phyloP scores from a whole-genome alignment of 2,113 vertebrate species.

The Camelus bactrianus region DNA sequence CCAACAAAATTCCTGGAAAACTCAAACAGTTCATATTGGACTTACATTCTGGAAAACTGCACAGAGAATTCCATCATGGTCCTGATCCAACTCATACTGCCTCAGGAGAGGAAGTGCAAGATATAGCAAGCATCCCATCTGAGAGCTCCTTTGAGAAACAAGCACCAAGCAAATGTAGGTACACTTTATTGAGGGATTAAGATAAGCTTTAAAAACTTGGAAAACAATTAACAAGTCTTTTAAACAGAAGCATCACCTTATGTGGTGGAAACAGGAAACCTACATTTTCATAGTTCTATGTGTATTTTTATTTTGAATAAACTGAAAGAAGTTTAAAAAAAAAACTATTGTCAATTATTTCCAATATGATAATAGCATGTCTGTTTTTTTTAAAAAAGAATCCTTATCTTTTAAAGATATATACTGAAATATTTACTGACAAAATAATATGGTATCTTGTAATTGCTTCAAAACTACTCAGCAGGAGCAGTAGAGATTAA shows the following conservation, averaged over 20 bases:
- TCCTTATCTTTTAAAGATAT: not conserved
- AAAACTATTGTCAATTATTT: not conserved
- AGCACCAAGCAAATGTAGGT: slow-evolving; percentile 97
- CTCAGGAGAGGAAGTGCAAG: slow-evolving; percentile 92
- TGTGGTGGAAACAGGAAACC: slow-evolving; percentile 94
- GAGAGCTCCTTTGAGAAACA: slow-evolving; percentile 99
- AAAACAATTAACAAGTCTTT: slow-evolving; percentile 88
- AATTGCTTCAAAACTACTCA: not conserved
- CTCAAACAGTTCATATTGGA: slow-evolving; percentile 98
- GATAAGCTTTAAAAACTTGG: slow-evolving; percentile 97
- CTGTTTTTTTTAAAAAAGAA: not conserved
- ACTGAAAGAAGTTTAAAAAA: slow-evolving; percentile 84
- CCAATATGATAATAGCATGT: not conserved
- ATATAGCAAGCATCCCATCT: slow-evolving; percentile 95
- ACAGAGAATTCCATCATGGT: slow-evolving; percentile 98
- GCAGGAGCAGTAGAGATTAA: not conserved
- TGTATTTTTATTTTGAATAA: slow-evolving; percentile 98
- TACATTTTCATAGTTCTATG: slow-evolving; percentile 99
- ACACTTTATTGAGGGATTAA: slow-evolving; percentile 98
- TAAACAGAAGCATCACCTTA: slow-evolving; percentile 88
- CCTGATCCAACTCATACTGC: slow-evolving; percentile 97
- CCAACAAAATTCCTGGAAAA: slow-evolving; percentile 89
- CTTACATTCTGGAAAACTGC: slow-evolving; percentile 98
- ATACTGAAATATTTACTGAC: not conserved
- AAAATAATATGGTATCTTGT: not conserved